These are phyloP conservation scores for Drosophila pseudotakahashii DNA, from an alignment of 2,888 invertebrate genomes.

Conservation along the genomic window DNA sequence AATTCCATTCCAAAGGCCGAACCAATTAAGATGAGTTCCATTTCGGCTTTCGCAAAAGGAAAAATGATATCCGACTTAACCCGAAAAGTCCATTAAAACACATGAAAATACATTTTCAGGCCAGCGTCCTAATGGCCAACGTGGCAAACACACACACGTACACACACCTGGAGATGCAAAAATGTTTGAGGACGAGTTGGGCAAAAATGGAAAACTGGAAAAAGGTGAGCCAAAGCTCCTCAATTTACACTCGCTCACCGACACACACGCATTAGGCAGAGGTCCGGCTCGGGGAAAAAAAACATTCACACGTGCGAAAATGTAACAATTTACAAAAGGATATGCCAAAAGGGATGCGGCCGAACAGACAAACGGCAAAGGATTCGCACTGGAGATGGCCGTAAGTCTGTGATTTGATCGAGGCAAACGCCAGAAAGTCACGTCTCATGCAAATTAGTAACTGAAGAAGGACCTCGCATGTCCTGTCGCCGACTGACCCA, in stretches of 20 bases:
- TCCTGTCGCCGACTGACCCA: conserved; percentile 21
- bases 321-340: conserved; percentile 67
- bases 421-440: conserved; percentile 37
- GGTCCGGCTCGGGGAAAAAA: conserved; percentile 23
- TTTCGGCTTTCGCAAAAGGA: conserved; percentile 36
- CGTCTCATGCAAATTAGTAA: conserved; percentile 42
- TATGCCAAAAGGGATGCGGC: conserved; percentile 39
- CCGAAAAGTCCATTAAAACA: conserved; percentile 72
- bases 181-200: conserved; percentile 11
- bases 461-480: conserved; percentile 26
- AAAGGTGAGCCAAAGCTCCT: conserved; percentile 62
- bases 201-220: conserved; percentile 35
- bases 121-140: conserved; percentile 57
- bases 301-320: conserved; percentile 67
- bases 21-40: conserved; percentile 45
- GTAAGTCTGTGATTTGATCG: conserved; percentile 42
- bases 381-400: conserved; percentile 37
- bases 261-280: conserved; percentile 37
- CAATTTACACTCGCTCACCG: conserved; percentile 58
- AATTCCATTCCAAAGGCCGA: conserved; percentile 30
- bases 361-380: conserved; percentile 15
- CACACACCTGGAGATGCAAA: conserved; percentile 28
- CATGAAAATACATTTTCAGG: conserved; percentile 56
- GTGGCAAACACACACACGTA: conserved; percentile 16
- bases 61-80: conserved; percentile 49